Percentiles rank a stretch among this genome's conserved stretches.
These are phyloP conservation scores for Centropus unirufus DNA, from an alignment of 2,113 vertebrate species.

Conservation along the genomic window DNA sequence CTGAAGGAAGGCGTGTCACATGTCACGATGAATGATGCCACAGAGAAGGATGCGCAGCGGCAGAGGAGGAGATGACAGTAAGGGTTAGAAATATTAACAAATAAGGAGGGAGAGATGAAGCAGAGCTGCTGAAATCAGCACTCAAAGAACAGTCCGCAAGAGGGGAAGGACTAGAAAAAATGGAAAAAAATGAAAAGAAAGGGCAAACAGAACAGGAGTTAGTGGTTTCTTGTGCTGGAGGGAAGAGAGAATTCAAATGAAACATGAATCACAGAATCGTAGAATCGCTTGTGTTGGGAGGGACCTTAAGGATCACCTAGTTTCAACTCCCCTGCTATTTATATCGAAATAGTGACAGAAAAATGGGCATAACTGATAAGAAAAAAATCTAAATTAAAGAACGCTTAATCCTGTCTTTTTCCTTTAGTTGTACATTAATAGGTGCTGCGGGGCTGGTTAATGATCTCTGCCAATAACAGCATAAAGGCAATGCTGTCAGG, in stretches of 20 bases:
- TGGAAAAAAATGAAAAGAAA: background rate
- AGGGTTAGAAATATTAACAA: background rate
- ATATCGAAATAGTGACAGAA: background rate
- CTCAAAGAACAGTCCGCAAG: background rate
- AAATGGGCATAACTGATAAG: background rate
- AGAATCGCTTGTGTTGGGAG: too few species aligned
- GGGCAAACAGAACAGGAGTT: background rate
- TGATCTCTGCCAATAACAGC: background rate
- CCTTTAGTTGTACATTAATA: background rate
- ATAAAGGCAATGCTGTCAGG: background rate
- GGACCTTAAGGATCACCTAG: too few species aligned
- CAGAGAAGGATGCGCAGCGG: rapidly evolving
- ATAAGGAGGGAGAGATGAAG: background rate
- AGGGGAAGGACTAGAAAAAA: background rate
- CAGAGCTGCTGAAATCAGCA: background rate
- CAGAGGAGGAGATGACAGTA: background rate
- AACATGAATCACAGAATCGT: background rate
- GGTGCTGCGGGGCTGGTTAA: background rate
- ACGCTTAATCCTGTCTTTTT: background rate
- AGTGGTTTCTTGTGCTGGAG: background rate
- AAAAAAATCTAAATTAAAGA: background rate
- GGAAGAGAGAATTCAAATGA: background rate
- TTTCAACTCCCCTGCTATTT: background rate
- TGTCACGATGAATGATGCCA: background rate
- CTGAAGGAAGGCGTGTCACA: background rate